Evolutionary conservation across 1,140 invertebrate genomes (phyloP), one percentile per base, ranked within the genome.

Genomic region (Megathymus violae): DNA sequence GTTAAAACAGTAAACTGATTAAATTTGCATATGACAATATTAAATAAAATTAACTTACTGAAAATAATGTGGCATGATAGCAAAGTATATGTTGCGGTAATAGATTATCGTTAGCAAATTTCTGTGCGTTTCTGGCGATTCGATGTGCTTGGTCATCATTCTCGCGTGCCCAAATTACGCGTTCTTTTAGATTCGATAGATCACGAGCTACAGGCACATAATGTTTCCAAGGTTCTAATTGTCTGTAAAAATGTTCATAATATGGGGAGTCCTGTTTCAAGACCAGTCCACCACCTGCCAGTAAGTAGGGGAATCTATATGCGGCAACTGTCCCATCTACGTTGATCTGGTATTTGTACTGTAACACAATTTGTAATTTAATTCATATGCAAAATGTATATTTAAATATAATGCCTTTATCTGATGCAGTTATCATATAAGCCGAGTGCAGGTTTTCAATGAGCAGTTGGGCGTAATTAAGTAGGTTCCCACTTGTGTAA

Each of bases 321-420:
- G 98, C 96, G 40, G 98, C 98, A 14, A 99, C 98, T 59, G 97
- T 98, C 13, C 98, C 98, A 93, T 99, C 98, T 44, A 99, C 94
- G 82, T 96, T 98, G 14, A 99, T 84, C 91, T 98, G 97, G 91
- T 98, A 99, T 92, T 99, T 99, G 78, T 97, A 98, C 97, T 99
- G 91, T 34, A 75, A 77, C 10, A n/a, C n/a, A n/a, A n/a, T n/a
- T n/a, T n/a, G n/a, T n/a, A n/a, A n/a, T n/a, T n/a, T n/a, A n/a
- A n/a, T n/a, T n/a, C n/a, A n/a, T n/a, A n/a, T n/a, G n/a, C n/a
- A n/a, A n/a, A n/a, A n/a, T n/a, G n/a, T n/a, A n/a, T n/a, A n/a
- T n/a, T n/a, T n/a, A n/a, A n/a, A n/a, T n/a, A n/a, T n/a, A n/a
- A n/a, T n/a, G n/a, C n/a, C n/a, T n/a, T n/a, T n/a, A n/a, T n/a